Conservation (phyloP, 2,888 invertebrate species). For the Dione vanillae region DNA sequence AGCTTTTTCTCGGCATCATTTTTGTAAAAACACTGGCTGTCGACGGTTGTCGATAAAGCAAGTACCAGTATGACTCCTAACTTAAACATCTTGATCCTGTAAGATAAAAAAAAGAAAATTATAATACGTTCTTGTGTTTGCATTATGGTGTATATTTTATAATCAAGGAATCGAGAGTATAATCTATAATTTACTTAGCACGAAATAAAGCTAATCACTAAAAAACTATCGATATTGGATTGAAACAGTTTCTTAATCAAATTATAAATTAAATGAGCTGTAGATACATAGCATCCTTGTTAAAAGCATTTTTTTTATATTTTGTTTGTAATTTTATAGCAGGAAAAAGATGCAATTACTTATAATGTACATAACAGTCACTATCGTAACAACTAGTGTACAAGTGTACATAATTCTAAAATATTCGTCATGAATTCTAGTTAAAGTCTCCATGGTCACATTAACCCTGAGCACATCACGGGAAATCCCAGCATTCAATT, state of each 20-base stretch:
- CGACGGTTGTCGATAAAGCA: constrained; percentile 59
- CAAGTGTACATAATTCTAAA: constrained; percentile 8
- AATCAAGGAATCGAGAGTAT: neutral
- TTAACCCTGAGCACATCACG: constrained; percentile 33
- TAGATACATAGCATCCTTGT: no score
- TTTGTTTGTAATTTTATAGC: neutral
- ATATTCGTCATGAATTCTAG: constrained; percentile 35
- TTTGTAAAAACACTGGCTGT: constrained; percentile 76
- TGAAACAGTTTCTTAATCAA: no score
- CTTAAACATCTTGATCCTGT: constrained; percentile 67
- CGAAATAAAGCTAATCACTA: no score
- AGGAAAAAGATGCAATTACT: neutral
- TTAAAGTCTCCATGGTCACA: constrained; percentile 6
- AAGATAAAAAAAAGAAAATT: constrained; percentile 50
- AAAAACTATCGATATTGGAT: no score
- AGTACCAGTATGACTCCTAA: constrained; percentile 56
- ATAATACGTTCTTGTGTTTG: no score
- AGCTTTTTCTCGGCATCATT: constrained; percentile 75
- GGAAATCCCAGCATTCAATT: constrained; percentile 35
- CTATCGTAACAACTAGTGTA: no score
- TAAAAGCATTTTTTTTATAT: neutral
- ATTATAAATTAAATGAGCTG: no score
- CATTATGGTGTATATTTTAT: no score
- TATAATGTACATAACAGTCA: constrained; percentile 5
- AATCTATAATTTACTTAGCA: neutral